Conservation (phyloP, 2,113 vertebrate genomes). For the Tichodroma muraria region DNA sequence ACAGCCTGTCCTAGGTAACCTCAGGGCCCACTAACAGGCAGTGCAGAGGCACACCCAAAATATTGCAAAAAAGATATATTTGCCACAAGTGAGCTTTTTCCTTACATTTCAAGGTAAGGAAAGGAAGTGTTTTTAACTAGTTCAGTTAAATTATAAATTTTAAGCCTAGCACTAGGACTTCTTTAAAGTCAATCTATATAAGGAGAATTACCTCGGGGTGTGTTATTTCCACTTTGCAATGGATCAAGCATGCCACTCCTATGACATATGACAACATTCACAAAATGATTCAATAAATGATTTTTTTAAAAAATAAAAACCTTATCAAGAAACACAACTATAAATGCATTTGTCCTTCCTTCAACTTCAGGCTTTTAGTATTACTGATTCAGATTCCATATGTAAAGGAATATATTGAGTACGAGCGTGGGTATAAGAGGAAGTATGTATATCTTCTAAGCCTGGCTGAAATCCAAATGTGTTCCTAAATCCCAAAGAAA, state of each 20-base stretch:
- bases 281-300: neutral
- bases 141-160: neutral
- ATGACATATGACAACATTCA: neutral
- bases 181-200: neutral
- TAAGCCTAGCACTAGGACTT: neutral
- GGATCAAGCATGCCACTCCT: neutral
- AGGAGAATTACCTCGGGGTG: neutral
- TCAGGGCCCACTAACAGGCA: neutral
- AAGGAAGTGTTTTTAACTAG: neutral
- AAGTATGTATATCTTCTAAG: neutral
- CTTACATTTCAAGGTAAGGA: neutral
- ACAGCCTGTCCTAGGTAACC: neutral
- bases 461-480: constrained; percentile 3
- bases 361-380: neutral
- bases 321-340: neutral
- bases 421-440: neutral
- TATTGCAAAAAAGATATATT: neutral
- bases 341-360: neutral
- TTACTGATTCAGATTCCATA: neutral
- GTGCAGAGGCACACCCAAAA: neutral
- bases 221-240: neutral
- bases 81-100: neutral
- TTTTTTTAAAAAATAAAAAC: neutral
- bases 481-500: neutral
- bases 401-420: constrained; percentile 15